A percentile compares a stretch with the other conserved stretches of the same genome.
Conservation (phyloP, 2,797 vertebrate species). For the Graptemys geographica region DNA sequence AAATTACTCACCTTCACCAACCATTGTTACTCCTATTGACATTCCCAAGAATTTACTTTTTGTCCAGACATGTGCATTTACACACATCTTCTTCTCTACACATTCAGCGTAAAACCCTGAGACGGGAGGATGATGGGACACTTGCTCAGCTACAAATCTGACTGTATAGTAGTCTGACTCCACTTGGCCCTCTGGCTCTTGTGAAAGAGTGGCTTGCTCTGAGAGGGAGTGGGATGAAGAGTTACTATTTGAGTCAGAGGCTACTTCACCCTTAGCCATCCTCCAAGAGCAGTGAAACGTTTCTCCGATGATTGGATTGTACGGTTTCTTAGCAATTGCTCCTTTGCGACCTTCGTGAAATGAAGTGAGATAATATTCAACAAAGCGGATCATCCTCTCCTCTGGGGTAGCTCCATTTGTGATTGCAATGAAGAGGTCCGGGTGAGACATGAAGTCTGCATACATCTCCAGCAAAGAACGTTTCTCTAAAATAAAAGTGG, state of each 20-base stretch:
- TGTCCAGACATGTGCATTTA: slow-evolving; percentile 98
- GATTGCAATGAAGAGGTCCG: slow-evolving; percentile 93
- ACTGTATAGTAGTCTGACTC: slow-evolving; percentile 86
- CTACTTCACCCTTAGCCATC: slow-evolving; percentile 78
- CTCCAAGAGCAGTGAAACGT: slow-evolving; percentile 98
- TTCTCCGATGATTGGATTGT: slow-evolving; percentile 98
- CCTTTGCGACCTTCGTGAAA: slow-evolving; percentile 98
- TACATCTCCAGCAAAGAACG: slow-evolving; percentile 99
- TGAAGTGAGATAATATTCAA: slow-evolving; percentile 99
- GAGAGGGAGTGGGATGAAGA: slow-evolving; percentile 43
- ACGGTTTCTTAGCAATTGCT: slow-evolving; percentile 98
- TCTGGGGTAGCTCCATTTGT: slow-evolving; percentile 88
- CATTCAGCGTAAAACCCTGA: slow-evolving; percentile 99
- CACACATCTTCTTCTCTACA: slow-evolving; percentile 92
- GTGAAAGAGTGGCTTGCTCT: slow-evolving; percentile 56
- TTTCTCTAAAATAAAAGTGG: slow-evolving; percentile 98
- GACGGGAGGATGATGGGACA: slow-evolving; percentile 98
- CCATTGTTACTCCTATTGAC: slow-evolving; percentile 98
- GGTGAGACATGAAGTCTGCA: slow-evolving; percentile 98
- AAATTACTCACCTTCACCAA: slow-evolving; percentile 91
- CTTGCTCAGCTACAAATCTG: slow-evolving; percentile 96
- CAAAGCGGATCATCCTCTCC: slow-evolving; percentile 96
- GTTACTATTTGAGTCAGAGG: slow-evolving; percentile 26
- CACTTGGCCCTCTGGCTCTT: slow-evolving; percentile 51
- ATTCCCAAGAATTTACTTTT: slow-evolving; percentile 99